These are phyloP conservation scores for Cephalopterus ornatus DNA, from an alignment of 2,113 vertebrate species.

Conservation along the genomic window DNA sequence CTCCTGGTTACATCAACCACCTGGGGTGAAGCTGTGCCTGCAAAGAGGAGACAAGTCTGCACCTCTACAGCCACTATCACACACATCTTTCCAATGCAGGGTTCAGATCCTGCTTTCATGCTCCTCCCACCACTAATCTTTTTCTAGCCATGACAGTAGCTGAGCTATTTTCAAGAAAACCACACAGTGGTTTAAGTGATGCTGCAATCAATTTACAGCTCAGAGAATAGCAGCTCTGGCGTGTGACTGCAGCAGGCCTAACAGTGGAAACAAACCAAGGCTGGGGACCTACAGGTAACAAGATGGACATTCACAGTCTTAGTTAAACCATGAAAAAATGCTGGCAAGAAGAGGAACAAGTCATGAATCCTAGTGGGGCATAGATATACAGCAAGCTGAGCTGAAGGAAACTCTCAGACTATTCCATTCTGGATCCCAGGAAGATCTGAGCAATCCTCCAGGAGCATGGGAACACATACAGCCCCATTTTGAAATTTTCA, in stretches of 20 bases:
- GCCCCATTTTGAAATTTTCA: background rate
- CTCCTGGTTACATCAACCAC: background rate
- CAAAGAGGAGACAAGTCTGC: background rate
- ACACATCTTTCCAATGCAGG: background rate
- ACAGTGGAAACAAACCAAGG: accelerated
- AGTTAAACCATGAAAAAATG: background rate
- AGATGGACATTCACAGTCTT: background rate
- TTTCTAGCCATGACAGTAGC: background rate
- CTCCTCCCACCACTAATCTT: background rate
- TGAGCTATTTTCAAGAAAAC: background rate
- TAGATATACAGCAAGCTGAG: background rate
- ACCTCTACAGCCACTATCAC: background rate
- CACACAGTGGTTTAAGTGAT: background rate
- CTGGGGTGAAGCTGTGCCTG: background rate
- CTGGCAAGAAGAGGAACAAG: background rate
- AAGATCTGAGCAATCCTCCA: background rate
- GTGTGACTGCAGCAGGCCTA: background rate
- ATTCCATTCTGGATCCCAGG: background rate
- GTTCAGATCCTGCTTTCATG: background rate
- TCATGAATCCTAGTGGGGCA: background rate
- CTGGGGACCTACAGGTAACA: background rate
- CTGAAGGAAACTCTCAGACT: background rate
- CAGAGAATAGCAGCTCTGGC: background rate
- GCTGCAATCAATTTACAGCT: background rate
- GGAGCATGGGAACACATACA: background rate